Conservation (phyloP, 2,113 vertebrate genomes). For the Mus musculus region GRCm39 chr2:49396001-49396500, state of each 20-base stretch:
- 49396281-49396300: not conserved
- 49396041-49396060: not conserved
- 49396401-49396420: conserved; percentile 17
- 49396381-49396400: conserved; percentile 49
- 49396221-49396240: too few relatives aligned
- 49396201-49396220: too few relatives aligned
- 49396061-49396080: not conserved
- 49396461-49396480: not conserved
- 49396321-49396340: not conserved
- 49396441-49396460: conserved; percentile 58
- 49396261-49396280: not conserved
- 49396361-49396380: conserved; percentile 46
- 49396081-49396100: not conserved
- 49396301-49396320: not conserved
- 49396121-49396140: not conserved
- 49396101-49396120: not conserved
- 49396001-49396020: not conserved
- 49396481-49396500: conserved; percentile 44
- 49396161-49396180: not conserved
- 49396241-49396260: not conserved
- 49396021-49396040: not conserved
- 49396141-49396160: not conserved
- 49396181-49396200: not conserved
- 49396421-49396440: conserved; percentile 32
- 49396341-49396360: conserved; percentile 6